Evolutionary conservation across 2,113 vertebrate species (phyloP), one percentile per base, ranked within the genome.

Genomic region (Oriolus oriolus): DNA sequence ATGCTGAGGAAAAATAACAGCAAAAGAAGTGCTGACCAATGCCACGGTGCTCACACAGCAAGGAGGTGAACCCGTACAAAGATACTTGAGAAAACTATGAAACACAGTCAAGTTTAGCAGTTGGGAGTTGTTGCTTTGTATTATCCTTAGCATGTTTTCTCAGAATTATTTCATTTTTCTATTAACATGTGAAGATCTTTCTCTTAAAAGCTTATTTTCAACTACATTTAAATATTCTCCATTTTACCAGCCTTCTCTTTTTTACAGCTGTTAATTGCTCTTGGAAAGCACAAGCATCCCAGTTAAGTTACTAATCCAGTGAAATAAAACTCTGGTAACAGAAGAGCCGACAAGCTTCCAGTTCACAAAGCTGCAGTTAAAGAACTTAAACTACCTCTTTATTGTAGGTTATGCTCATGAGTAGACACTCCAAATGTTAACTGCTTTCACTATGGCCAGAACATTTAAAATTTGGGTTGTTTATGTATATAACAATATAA

Each of bases 41-140:
- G 26, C 7, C 63, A 24, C 21, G 11, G 16, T 28, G 33, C 17
- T 73, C 59, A 49, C 17, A 50, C 1, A 41, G 10, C 10, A 81
- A 60, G 23, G 37, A 61, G 6, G 20, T 13, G 20, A 77, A 69
- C 17, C 22, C 54, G 73, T 64, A 50, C 20, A 35, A 66, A 61
- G 14, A 8, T 19, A 35, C 0, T 0, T 27, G 12, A 31, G 23
- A 60, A 56, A 70, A 71, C 5, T 26, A 16, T 10, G 33, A 50
- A 65, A n/a, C 30, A 23, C 4, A 52, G 12, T 45, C 10, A 87
- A 45, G 21, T 30, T 70, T 23, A 53, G 42, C 16, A 44, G 30
- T 1, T 17, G 20, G 26, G 28, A 56, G 20, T 6, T 39, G 21
- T 24, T 87, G 57, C 20, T 71, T 53, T 83, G 5, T 23, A 26